A percentile compares a stretch with the other conserved stretches of the same genome.
Evolutionary conservation across 2,888 invertebrate genomes (phyloP).

Genomic region (Ornithoptera alexandrae): DNA sequence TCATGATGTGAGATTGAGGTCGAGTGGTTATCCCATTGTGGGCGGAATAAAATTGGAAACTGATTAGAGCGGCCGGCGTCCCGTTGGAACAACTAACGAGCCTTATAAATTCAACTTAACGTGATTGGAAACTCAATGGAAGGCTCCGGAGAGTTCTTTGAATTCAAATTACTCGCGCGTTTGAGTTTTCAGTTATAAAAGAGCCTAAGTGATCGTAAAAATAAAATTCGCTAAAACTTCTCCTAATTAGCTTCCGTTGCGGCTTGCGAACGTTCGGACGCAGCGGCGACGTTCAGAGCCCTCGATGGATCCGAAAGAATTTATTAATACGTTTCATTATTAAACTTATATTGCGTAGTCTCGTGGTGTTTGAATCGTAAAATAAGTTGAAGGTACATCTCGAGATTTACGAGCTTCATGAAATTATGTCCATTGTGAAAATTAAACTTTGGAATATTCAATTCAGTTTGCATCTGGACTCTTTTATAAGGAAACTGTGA

Average conservation of each 20-base stretch:
- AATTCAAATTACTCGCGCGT: slow-evolving; percentile 21
- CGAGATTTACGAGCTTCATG: not conserved
- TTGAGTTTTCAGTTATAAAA: slow-evolving; percentile 7
- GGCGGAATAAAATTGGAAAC: slow-evolving; percentile 4
- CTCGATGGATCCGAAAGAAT: not conserved
- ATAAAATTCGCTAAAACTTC: not conserved
- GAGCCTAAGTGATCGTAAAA: slow-evolving; percentile 8
- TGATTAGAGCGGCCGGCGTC: slow-evolving; percentile 8
- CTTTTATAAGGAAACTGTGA: no score
- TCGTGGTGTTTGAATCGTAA: not conserved
- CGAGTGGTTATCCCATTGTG: not conserved
- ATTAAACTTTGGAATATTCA: no score
- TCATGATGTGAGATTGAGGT: not conserved
- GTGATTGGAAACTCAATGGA: slow-evolving; percentile 21
- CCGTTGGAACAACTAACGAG: slow-evolving; percentile 17
- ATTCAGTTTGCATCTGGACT: no score
- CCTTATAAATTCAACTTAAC: slow-evolving; percentile 21
- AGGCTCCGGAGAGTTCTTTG: slow-evolving; percentile 3
- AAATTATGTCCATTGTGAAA: no score
- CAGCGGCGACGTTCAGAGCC: not conserved
- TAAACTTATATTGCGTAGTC: not conserved
- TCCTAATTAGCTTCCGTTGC: slow-evolving; percentile 6
- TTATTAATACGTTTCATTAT: not conserved
- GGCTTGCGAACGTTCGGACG: not conserved
- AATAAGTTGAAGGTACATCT: not conserved